phyloP scores from a whole-genome alignment of 2,888 invertebrate species.

The Adelphocoris suturalis region DNA sequence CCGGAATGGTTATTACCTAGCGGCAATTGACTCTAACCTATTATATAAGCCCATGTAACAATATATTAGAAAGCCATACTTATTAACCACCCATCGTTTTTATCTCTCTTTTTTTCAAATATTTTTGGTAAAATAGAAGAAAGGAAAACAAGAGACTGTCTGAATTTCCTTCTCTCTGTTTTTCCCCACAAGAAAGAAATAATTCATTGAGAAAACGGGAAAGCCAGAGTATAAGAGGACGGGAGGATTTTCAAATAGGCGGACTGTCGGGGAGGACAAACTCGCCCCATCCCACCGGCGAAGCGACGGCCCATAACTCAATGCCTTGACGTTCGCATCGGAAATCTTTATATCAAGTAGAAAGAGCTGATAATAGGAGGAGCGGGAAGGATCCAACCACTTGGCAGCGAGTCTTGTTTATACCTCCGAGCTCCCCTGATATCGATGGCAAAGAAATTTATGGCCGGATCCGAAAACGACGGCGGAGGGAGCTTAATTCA shows the following conservation, averaged over 20 bases:
- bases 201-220: constrained; percentile 24
- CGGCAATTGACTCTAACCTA: too few relatives aligned
- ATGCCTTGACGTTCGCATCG: constrained; percentile 67
- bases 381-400: constrained; percentile 68
- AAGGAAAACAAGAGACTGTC: too few relatives aligned
- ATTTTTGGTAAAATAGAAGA: not conserved
- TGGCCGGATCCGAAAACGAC: constrained; percentile 56
- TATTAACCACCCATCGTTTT: too few relatives aligned
- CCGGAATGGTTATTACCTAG: too few relatives aligned
- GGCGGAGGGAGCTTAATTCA: constrained; percentile 68
- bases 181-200: constrained; percentile 43
- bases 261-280: not conserved
- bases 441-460: constrained; percentile 68
- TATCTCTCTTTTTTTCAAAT: too few relatives aligned
- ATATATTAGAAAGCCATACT: too few relatives aligned
- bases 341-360: constrained; percentile 72
- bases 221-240: not conserved
- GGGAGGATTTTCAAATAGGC: constrained; percentile 14
- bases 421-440: constrained; percentile 69
- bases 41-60: too few relatives aligned
- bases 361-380: constrained; percentile 69
- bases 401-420: constrained; percentile 71
- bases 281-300: not conserved
- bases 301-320: constrained; percentile 56
- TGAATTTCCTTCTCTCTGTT: not conserved